Conservation (phyloP, 2,888 invertebrate genomes). For the Ariolimax columbianus region DNA sequence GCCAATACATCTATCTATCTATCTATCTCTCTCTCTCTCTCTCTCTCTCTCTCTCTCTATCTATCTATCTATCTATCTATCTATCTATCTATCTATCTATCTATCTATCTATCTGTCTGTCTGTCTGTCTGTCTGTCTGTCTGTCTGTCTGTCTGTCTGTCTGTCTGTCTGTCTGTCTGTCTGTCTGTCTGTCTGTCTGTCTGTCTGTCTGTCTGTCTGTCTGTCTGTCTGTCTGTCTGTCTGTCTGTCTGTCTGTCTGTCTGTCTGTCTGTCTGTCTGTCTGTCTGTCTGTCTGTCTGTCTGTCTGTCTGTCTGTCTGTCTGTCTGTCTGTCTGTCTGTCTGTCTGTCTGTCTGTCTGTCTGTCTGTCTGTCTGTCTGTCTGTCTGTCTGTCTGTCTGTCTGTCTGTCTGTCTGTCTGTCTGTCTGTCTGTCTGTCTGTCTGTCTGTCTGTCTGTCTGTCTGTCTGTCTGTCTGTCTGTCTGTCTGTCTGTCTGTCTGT, state of each 20-base stretch:
- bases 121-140: too few relatives aligned
- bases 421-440: neutral
- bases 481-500: too few relatives aligned
- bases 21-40: too few relatives aligned
- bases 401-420: neutral
- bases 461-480: slow-evolving; percentile 22
- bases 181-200: neutral
- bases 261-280: neutral
- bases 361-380: too few relatives aligned
- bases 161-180: neutral
- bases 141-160: neutral
- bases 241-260: neutral
- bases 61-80: too few relatives aligned
- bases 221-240: neutral
- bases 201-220: neutral
- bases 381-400: too few relatives aligned
- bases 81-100: too few relatives aligned
- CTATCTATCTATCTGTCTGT: too few relatives aligned
- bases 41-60: too few relatives aligned
- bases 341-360: neutral
- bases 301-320: neutral
- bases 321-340: neutral
- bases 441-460: slow-evolving; percentile 28
- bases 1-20: too few relatives aligned
- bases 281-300: neutral